Evolutionary conservation across 2,797 vertebrate species (phyloP).

Genomic region (Erpetoichthys calabaricus): DNA sequence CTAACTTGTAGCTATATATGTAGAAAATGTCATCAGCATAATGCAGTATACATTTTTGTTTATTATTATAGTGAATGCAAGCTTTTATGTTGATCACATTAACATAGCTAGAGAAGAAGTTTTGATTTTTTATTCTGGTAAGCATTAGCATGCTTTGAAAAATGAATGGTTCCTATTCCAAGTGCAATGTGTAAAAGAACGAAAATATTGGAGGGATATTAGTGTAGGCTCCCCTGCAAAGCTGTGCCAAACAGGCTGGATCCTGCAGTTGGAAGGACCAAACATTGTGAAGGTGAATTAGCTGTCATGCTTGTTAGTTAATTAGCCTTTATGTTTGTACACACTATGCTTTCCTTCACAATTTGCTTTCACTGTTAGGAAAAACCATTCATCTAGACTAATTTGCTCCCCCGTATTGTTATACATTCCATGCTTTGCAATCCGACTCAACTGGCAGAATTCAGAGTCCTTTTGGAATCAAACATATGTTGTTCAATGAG

Average conservation of each 20-base stretch:
- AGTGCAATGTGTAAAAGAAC: too few relatives aligned
- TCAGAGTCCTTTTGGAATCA: constrained; percentile 1
- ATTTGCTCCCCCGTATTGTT: constrained; percentile 54
- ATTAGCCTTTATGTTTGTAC: constrained; percentile 55
- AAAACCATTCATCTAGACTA: constrained; percentile 13
- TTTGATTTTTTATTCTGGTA: too few relatives aligned
- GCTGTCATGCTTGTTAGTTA: constrained; percentile 59
- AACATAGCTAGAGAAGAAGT: too few relatives aligned
- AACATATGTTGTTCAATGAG: neutral
- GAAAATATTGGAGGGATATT: too few relatives aligned
- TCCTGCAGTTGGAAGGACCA: constrained; percentile 42
- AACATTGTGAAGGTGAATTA: constrained; percentile 63
- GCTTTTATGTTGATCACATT: too few relatives aligned
- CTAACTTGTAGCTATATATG: too few relatives aligned
- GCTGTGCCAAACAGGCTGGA: constrained; percentile 13
- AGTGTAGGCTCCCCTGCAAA: too few relatives aligned
- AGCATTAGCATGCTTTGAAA: too few relatives aligned
- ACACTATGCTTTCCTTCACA: constrained; percentile 50
- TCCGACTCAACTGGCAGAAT: neutral
- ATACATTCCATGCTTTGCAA: constrained; percentile 29
- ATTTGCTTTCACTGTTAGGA: constrained; percentile 32
- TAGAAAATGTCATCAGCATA: too few relatives aligned
- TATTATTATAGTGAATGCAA: too few relatives aligned
- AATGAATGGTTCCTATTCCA: too few relatives aligned
- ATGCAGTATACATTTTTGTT: too few relatives aligned